Evolutionary conservation across 2,797 vertebrate genomes (phyloP), one percentile per base, ranked within the genome.

Genomic region (Cyclura pinguis): DNA sequence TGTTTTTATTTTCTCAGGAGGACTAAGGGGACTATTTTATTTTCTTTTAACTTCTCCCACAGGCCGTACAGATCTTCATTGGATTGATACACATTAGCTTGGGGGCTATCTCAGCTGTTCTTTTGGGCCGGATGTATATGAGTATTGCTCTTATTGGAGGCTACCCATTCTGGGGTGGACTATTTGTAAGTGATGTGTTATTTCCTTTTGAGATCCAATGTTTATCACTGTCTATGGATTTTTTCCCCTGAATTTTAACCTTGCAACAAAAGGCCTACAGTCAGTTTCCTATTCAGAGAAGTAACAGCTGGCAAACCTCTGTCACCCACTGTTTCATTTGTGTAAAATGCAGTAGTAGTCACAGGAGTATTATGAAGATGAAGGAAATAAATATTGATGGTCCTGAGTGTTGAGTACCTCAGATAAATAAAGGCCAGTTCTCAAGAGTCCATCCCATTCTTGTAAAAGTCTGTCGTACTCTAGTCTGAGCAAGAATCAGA

Each of bases 1-100:
- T 27, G 38, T 47, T 50, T 24, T 78, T 27, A 50, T 47, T 78
- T 42, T 42, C 50, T 78, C 42, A 50, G 76, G 29, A 80, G 78
- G 50, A 32, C 73, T 55, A 13, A 1, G 24, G 13, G 38, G 47
- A 84, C 1, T 77, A 6, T 22, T 24, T 64, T 9, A 13, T 69
- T 29, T 32, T 9, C 22, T 35, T 22, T 24, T 84, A 18, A 62
- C 73, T 73, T 20, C 32, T 2, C 80, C 7, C 20, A 62, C 77
- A 90, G 77, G 84, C 67, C 77, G 47, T 90, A 27, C 84, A 86
- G 77, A 82, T 86, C 35, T 42, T 90, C 12, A 64, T n/a, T 32
- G 77, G 78, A 38, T 13, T 86, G 52, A 47, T 50, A 9, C 72
- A 86, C 52, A 38, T 86, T 76, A 55, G 72, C 35, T 62, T 76